phyloP scores from a whole-genome alignment of 2,113 vertebrate species.

The Dasyornis broadbenti region DNA sequence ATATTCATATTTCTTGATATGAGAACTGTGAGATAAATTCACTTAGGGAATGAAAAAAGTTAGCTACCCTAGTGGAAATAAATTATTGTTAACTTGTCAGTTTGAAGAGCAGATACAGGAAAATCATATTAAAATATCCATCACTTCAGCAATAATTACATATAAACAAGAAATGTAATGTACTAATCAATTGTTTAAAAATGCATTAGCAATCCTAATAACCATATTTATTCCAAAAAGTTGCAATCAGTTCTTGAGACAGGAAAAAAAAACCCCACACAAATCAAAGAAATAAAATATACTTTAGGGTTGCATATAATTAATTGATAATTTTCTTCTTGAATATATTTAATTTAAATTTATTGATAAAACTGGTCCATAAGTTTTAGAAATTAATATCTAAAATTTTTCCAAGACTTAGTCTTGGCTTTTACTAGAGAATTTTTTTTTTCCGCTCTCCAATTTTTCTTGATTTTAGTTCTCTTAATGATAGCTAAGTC shows the following conservation, averaged over 20 bases:
- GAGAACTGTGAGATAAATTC: neutral
- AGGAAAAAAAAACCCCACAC: fast-evolving
- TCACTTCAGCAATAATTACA: neutral
- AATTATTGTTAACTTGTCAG: neutral
- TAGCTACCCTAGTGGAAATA: neutral
- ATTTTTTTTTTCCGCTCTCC: neutral
- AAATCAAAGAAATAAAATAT: neutral
- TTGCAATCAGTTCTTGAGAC: neutral
- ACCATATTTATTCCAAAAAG: neutral
- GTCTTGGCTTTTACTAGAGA: neutral
- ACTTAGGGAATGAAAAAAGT: neutral
- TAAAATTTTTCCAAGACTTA: neutral
- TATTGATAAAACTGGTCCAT: neutral
- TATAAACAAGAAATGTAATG: neutral
- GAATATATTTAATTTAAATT: neutral
- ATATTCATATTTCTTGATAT: neutral
- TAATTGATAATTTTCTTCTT: neutral
- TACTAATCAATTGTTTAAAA: neutral
- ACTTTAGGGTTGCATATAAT: neutral
- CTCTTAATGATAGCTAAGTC: neutral
- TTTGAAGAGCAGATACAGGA: neutral
- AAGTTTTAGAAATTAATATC: neutral
- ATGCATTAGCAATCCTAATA: neutral
- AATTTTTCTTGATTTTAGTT: neutral
- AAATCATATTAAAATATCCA: neutral